Evolutionary conservation across 2,888 invertebrate species (phyloP).

Genomic region (Tromatobia lineatoria): DNA sequence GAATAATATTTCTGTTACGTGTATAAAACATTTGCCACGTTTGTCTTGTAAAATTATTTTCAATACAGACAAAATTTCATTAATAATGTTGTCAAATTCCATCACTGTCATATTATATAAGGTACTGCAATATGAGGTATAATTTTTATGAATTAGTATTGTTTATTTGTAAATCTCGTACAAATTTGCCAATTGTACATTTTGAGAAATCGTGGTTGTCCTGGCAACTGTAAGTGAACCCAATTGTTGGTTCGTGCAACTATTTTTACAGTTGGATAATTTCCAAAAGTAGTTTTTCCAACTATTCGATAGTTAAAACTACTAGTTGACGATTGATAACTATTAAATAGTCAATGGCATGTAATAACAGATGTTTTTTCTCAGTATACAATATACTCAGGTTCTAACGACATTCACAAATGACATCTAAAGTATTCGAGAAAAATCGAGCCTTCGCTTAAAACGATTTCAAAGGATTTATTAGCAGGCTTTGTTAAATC

Average conservation of each 20-base stretch:
- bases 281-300: too few species aligned
- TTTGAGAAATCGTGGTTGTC: too few species aligned
- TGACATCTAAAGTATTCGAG: background rate
- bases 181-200: conserved; percentile 9
- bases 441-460: conserved; percentile 6
- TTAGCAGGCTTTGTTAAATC: background rate
- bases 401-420: background rate
- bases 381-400: background rate
- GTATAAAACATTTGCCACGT: conserved; percentile 50
- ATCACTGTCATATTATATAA: conserved; percentile 10
- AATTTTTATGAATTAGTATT: background rate
- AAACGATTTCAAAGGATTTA: background rate
- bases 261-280: too few species aligned
- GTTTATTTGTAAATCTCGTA: conserved; percentile 7
- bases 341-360: too few species aligned
- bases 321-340: too few species aligned
- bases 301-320: too few species aligned
- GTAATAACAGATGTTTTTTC: too few species aligned
- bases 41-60: conserved; percentile 40
- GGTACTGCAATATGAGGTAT: conserved; percentile 8
- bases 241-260: too few species aligned
- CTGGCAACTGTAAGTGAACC: too few species aligned
- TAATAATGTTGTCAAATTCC: conserved; percentile 18
- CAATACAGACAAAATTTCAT: conserved; percentile 1
- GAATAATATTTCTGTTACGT: conserved; percentile 43